Evolutionary conservation across 2,888 invertebrate genomes (phyloP).

Genomic region (Cosmorhoe ocellata): DNA sequence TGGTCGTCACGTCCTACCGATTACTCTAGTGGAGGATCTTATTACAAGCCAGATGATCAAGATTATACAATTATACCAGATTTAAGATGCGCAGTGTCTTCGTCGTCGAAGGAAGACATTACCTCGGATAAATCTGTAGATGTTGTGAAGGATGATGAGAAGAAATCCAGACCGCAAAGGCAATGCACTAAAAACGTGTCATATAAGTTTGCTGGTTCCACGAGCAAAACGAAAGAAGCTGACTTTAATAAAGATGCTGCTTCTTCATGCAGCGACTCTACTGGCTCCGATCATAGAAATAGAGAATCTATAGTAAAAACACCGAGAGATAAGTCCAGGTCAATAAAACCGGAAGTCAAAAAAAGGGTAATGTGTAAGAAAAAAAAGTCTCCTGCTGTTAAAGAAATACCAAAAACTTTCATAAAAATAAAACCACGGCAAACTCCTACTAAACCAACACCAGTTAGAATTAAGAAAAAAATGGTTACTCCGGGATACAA

Average conservation of each 20-base stretch:
- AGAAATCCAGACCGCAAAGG: conserved; percentile 60
- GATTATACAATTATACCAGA: conserved; percentile 67
- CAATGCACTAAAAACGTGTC: conserved; percentile 76
- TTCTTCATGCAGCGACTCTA: conserved; percentile 49
- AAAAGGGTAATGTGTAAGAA: conserved; percentile 45
- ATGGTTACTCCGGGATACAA: conserved; percentile 34
- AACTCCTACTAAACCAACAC: conserved; percentile 58
- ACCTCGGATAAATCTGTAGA: conserved; percentile 34
- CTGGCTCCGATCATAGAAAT: conserved; percentile 42
- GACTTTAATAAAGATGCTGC: conserved; percentile 44
- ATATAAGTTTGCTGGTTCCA: conserved; percentile 46
- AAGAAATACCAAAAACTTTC: conserved; percentile 56
- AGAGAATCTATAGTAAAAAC: conserved; percentile 33
- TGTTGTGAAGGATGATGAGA: conserved; percentile 34
- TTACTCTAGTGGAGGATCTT: conserved; percentile 84
- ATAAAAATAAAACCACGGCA: conserved; percentile 69
- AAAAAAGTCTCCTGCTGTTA: conserved; percentile 56
- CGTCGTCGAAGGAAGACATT: conserved; percentile 43
- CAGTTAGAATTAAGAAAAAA: conserved; percentile 46
- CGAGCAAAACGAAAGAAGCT: conserved; percentile 41
- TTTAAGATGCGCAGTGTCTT: conserved; percentile 48
- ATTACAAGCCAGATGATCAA: conserved; percentile 85
- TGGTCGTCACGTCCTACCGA: conserved; percentile 79
- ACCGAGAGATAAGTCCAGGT: conserved; percentile 38
- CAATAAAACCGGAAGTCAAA: conserved; percentile 35